Percentiles rank a stretch among this genome's conserved stretches.
Evolutionary conservation across 2,797 vertebrate species (phyloP).

Genomic region (Cyprinella venusta): DNA sequence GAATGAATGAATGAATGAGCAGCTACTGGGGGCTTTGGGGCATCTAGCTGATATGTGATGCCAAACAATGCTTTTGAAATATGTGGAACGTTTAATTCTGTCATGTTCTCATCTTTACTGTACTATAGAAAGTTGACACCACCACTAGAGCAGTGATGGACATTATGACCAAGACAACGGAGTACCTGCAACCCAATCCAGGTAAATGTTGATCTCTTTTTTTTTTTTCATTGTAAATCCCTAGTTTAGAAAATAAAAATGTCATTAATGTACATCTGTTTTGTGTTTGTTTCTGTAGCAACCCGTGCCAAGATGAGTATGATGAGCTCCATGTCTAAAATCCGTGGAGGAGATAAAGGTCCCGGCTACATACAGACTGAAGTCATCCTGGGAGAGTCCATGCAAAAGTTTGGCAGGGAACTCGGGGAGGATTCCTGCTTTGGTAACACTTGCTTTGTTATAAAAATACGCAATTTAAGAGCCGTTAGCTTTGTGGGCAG

Average conservation of each 20-base stretch:
- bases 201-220: constrained; percentile 71
- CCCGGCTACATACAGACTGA: constrained; percentile 96
- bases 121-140: constrained; percentile 88
- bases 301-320: constrained; percentile 98
- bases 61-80: not conserved
- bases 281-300: constrained; percentile 72
- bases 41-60: not conserved
- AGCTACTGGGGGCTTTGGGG: not conserved
- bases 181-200: constrained; percentile 98
- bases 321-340: constrained; percentile 99
- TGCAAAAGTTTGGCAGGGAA: constrained; percentile 94
- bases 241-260: not conserved
- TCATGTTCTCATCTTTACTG: not conserved
- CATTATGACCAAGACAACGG: constrained; percentile 96
- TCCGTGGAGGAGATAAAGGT: constrained; percentile 95
- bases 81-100: not conserved
- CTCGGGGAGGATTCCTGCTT: constrained; percentile 96
- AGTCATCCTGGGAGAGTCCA: constrained; percentile 89
- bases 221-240: not conserved
- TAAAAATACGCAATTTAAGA: not conserved
- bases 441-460: constrained; percentile 75
- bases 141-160: constrained; percentile 93
- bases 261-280: not conserved
- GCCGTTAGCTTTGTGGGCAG: not conserved
- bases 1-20: not conserved